phyloP scores from a whole-genome alignment of 2,113 vertebrate genomes.

The Ptychochromis oligacanthus region DNA sequence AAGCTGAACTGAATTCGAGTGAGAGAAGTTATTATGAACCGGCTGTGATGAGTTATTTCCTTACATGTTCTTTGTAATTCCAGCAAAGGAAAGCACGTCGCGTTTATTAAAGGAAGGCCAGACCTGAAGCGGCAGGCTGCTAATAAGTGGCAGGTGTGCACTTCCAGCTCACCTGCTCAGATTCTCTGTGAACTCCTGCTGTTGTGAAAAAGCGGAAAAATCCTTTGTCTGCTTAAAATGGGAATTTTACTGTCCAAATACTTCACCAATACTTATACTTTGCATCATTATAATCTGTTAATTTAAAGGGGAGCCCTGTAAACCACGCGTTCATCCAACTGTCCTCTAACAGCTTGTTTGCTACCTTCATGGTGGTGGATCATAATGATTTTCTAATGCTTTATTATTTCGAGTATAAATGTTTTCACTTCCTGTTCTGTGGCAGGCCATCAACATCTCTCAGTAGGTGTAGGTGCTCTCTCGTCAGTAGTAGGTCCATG shows the following conservation, averaged over 20 bases:
- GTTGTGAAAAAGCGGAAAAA: not conserved
- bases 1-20: not conserved
- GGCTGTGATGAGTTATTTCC: not conserved
- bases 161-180: conserved; percentile 10
- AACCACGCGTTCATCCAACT: no score
- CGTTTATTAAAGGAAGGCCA: not conserved
- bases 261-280: not conserved
- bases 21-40: accelerated
- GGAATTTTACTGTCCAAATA: no score
- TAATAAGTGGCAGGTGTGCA: conserved; percentile 66
- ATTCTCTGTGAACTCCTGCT: not conserved
- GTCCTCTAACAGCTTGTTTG: not conserved
- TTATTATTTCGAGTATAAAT: not conserved
- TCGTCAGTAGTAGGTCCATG: no score
- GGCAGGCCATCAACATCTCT: accelerated
- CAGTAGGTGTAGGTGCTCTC: not conserved
- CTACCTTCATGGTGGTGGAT: no score
- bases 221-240: no score
- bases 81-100: not conserved
- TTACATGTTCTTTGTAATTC: conserved; percentile 48
- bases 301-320: not conserved
- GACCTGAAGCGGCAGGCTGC: not conserved
- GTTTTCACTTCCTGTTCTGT: not conserved
- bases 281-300: not conserved
- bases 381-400: no score